Percentiles rank a stretch among this genome's conserved stretches.
Conservation (phyloP, 2,113 vertebrate species). For the Perca schrenkii region DNA sequence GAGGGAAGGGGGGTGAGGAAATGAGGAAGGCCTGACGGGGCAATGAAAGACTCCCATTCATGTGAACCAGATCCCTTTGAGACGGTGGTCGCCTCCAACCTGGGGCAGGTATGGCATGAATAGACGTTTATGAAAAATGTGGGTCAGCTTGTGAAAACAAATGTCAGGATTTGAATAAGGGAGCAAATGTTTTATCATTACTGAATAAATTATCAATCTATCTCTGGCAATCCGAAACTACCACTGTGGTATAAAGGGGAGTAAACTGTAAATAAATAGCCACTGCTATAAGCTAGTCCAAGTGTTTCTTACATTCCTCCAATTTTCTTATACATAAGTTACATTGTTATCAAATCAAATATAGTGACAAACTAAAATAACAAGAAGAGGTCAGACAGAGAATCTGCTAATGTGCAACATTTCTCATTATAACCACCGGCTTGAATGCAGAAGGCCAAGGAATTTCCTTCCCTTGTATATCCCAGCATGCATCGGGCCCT, state of each 20-base stretch:
- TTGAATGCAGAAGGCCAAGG: constrained; percentile 34
- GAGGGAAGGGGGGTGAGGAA: constrained; percentile 61
- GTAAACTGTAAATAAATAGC: background rate
- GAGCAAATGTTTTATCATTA: constrained; percentile 27
- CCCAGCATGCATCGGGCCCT: constrained; percentile 72
- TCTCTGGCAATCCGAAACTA: background rate
- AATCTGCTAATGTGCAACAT: background rate
- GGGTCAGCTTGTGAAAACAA: constrained; percentile 48
- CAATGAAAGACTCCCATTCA: constrained; percentile 85
- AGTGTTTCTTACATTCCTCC: background rate
- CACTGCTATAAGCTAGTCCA: background rate
- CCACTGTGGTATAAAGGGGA: background rate
- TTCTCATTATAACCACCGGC: constrained; percentile 34
- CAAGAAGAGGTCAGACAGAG: background rate
- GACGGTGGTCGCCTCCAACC: constrained; percentile 65
- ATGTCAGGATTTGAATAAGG: constrained; percentile 13
- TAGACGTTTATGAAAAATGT: constrained; percentile 71
- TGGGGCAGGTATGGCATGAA: constrained; percentile 74
- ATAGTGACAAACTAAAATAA: background rate
- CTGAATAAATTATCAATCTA: background rate
- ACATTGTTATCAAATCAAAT: background rate
- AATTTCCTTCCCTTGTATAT: constrained; percentile 62
- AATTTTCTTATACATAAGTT: background rate
- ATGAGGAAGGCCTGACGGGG: constrained; percentile 62
- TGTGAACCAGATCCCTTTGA: constrained; percentile 63